Conservation (phyloP, 2,113 vertebrate genomes). For the Mesembrinibis cayennensis region DNA sequence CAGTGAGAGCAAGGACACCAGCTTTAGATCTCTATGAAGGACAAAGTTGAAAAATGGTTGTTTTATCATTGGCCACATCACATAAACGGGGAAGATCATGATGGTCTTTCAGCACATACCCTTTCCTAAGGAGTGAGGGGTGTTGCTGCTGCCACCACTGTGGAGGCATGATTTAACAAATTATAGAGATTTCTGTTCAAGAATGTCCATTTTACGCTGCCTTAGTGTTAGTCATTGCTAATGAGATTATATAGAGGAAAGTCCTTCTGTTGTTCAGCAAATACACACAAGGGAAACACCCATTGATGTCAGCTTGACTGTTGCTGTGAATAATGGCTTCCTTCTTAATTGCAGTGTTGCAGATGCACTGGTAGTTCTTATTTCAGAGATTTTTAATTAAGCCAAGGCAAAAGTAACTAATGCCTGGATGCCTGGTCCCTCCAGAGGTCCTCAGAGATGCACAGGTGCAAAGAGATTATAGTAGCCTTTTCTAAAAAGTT, state of each 20-base stretch:
- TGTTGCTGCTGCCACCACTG: background rate
- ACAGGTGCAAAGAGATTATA: background rate
- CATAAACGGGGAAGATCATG: accelerated
- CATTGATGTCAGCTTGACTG: conserved; percentile 37
- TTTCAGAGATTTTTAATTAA: conserved; percentile 62
- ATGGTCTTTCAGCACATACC: background rate
- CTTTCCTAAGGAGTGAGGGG: accelerated
- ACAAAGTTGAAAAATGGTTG: background rate
- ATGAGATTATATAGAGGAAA: conserved; percentile 19
- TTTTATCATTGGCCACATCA: background rate
- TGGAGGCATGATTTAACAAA: background rate
- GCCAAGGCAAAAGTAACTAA: background rate
- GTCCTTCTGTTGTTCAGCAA: conserved; percentile 15
- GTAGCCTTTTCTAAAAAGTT: background rate
- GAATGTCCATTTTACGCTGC: background rate
- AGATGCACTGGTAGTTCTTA: background rate
- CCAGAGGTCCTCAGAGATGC: conserved; percentile 67
- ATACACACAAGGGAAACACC: conserved; percentile 30
- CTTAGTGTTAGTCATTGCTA: background rate
- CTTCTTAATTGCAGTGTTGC: conserved; percentile 32
- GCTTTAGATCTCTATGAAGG: background rate
- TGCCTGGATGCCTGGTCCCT: conserved; percentile 56
- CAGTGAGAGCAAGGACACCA: accelerated
- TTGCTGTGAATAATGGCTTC: conserved; percentile 47
- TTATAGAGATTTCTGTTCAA: background rate